Evolutionary conservation across 2,797 vertebrate species (phyloP).

Genomic region (Hirundo rustica): DNA sequence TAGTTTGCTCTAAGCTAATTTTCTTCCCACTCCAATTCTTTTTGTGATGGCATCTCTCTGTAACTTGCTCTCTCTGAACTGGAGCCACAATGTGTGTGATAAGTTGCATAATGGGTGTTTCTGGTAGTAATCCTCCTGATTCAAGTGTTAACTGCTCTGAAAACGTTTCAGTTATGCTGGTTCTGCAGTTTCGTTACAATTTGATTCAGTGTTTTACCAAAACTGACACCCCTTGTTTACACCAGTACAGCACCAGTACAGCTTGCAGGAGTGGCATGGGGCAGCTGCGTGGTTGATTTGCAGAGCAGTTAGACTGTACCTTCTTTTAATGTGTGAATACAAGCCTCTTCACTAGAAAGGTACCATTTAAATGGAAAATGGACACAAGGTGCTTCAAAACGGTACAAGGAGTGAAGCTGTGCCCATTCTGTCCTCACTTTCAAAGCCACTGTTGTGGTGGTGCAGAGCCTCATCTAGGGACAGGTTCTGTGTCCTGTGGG

Average conservation of each 20-base stretch:
- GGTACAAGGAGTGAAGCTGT: background rate
- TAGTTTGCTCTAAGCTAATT: background rate
- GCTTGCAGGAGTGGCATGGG: background rate
- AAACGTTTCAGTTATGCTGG: background rate
- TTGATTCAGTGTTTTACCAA: background rate
- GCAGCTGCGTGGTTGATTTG: background rate
- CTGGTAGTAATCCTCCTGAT: background rate
- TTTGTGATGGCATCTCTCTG: background rate
- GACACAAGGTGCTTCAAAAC: background rate
- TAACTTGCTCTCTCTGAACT: background rate
- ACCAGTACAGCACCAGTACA: too few relatives aligned
- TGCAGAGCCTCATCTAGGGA: constrained; percentile 6
- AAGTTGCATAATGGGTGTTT: background rate
- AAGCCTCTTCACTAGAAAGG: background rate
- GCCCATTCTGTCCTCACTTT: fast-evolving
- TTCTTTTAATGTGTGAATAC: background rate
- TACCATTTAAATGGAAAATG: background rate
- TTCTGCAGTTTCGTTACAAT: background rate
- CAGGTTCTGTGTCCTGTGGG: background rate
- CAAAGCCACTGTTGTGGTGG: background rate
- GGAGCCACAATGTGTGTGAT: background rate
- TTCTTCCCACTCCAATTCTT: background rate
- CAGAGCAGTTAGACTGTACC: background rate
- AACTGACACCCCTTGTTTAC: background rate
- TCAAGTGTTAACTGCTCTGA: background rate